Conservation (phyloP, 2,113 vertebrate genomes). For the Gobius niger region DNA sequence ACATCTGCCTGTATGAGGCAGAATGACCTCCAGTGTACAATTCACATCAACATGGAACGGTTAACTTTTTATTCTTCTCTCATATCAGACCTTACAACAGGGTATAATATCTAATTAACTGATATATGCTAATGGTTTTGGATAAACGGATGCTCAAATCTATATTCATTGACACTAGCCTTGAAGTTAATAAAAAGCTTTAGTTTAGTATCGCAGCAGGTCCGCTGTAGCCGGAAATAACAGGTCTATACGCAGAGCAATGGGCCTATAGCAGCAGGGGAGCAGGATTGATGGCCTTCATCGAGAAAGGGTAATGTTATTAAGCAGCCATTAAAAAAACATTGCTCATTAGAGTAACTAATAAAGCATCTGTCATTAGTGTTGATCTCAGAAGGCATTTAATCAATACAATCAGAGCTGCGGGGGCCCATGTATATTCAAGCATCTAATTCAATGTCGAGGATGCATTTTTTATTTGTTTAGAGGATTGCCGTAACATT, state of each 20-base stretch:
- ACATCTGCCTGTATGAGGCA: too few relatives aligned
- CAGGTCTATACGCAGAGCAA: conserved; percentile 45
- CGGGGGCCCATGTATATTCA: not conserved
- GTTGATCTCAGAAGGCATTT: conserved; percentile 58
- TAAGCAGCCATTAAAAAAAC: conserved; percentile 75
- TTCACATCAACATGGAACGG: too few relatives aligned
- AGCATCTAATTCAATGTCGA: conserved; percentile 10
- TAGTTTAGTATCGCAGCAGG: conserved; percentile 4
- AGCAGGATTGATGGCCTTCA: conserved; percentile 68
- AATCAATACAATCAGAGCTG: conserved; percentile 54
- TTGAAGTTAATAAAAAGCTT: conserved; percentile 1
- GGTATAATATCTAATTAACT: not conserved
- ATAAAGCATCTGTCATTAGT: conserved; percentile 66
- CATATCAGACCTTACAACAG: too few relatives aligned
- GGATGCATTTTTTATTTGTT: conserved; percentile 6
- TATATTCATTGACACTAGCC: not conserved
- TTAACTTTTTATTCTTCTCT: too few relatives aligned
- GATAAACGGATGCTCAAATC: conserved; percentile 1
- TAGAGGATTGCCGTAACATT: too few relatives aligned
- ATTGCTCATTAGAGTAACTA: conserved; percentile 73
- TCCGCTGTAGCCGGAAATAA: conserved; percentile 11
- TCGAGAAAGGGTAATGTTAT: conserved; percentile 73
- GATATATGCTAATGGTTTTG: conserved; percentile 1
- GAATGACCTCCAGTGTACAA: too few relatives aligned
- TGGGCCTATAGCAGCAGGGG: conserved; percentile 37